Evolutionary conservation across 1,140 invertebrate genomes (phyloP).

Genomic region (Riptortus pedestris): DNA sequence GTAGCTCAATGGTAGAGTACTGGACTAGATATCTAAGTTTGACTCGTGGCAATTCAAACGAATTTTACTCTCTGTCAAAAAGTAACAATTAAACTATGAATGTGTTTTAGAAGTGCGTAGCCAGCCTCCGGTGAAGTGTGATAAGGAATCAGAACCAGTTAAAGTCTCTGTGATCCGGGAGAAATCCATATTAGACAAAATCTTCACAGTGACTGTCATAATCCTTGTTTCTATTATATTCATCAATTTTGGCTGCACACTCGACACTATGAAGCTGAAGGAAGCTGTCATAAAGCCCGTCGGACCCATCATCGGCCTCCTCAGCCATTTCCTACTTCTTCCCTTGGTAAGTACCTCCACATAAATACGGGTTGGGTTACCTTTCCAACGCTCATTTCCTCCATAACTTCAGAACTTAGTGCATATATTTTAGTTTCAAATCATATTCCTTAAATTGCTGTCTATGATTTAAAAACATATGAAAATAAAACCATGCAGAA

Average conservation of each 20-base stretch:
- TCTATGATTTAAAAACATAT: no score
- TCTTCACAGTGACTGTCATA: constrained; percentile 68
- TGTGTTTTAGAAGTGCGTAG: neutral
- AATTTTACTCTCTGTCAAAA: no score
- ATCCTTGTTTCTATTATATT: constrained; percentile 73
- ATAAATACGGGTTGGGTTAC: neutral
- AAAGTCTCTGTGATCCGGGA: constrained; percentile 51
- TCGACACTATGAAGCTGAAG: constrained; percentile 64
- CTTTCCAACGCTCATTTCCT: neutral
- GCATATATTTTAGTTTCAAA: neutral
- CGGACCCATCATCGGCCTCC: constrained; percentile 72
- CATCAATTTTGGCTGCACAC: constrained; percentile 86
- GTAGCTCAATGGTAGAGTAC: no score
- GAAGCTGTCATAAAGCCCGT: constrained; percentile 61
- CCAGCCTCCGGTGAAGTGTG: neutral
- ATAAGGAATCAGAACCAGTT: constrained; percentile 36
- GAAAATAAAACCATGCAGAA: no score
- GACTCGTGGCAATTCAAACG: no score
- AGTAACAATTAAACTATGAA: no score
- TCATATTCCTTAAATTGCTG: neutral
- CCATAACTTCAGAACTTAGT: neutral
- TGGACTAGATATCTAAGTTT: no score
- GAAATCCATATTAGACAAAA: constrained; percentile 52
- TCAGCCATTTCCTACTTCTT: constrained; percentile 80
- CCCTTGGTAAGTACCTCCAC: constrained; percentile 68